Base-by-base conservation (phyloP, 2,888 invertebrate genomes). In the Heliconius aoede region DNA sequence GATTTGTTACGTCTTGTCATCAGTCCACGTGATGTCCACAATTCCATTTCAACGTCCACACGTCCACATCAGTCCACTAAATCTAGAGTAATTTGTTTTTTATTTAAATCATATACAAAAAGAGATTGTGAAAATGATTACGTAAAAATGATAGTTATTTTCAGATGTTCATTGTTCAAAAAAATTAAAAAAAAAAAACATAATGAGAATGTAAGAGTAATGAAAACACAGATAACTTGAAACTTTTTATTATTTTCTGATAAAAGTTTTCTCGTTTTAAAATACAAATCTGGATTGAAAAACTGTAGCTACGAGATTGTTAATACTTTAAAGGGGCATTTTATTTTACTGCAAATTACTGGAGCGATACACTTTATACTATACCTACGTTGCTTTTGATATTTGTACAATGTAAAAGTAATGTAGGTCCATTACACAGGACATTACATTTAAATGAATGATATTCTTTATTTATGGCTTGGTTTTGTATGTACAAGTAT, bases 281-380 rank as follows among this genome's bases (percentile, higher is more conserved):
- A 65, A 65, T 65, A 65, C 65, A 65, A 65, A 65, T 65, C 36
- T 65, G 65, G 36, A 65, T 65, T 65, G 65, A 65, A 65, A 65
- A 65, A 65, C 36, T 36, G 36, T 36, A 65, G 36, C 40, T 36
- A 26, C 67, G 26, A 36, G 58, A 40, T 74, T 67, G 51, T 58
- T 67, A 51, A 68, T 40, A 36, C 28, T 74, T 67, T 74, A 74
- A 30, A 69, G n/a, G 51, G 30, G 30, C 55, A 55, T 55, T 69
- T 32, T 55, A 30, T 69, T 69, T 69, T 51, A 69, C 55, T 55
- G 69, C 69, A 55, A 69, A 69, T 69, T 32, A 69, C 55, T 51
- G 55, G 30, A 51, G 30, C 55, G 55, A 69, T 69, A 55, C 30
- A 55, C 30, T 24, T n/a, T n/a, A 51, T 15, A n/a, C n/a, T n/a